Conservation (phyloP, 2,113 vertebrate genomes). For the Crocuta crocuta region DNA sequence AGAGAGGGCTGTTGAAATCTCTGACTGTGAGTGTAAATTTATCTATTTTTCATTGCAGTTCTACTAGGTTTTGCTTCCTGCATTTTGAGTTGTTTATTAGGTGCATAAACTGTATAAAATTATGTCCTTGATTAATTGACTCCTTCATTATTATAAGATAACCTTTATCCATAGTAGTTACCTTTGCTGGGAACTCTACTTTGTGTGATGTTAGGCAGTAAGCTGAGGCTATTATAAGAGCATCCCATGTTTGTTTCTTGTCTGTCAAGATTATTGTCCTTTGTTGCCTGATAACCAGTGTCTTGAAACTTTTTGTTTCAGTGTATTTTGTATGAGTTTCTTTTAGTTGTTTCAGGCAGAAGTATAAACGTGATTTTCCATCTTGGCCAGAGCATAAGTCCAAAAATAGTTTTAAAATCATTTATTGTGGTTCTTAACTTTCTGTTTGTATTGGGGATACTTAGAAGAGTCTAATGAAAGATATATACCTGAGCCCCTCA, state of each 20-base stretch:
- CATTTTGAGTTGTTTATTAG: slow-evolving; percentile 3
- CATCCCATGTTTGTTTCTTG: not conserved
- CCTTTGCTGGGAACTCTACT: slow-evolving; percentile 8
- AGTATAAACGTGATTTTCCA: slow-evolving; percentile 40
- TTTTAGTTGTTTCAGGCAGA: slow-evolving; percentile 12
- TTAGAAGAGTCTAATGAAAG: slow-evolving; percentile 18
- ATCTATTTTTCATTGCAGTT: not conserved
- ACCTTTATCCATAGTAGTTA: not conserved
- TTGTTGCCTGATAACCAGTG: not conserved
- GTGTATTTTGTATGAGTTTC: not conserved
- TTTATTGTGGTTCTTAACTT: not conserved
- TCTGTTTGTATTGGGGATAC: slow-evolving; percentile 20
- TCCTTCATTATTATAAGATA: not conserved
- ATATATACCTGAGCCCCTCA: not conserved
- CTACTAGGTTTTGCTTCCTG: not conserved
- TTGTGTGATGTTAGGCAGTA: not conserved
- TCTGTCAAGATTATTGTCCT: not conserved
- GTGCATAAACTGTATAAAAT: not conserved
- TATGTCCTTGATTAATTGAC: not conserved
- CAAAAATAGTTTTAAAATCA: slow-evolving; percentile 31
- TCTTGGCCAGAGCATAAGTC: not conserved
- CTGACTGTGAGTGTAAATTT: not conserved
- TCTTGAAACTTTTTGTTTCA: slow-evolving; percentile 21
- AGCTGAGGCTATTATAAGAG: not conserved
- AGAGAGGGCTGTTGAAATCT: slow-evolving; percentile 20